Evolutionary conservation across 2,113 vertebrate genomes (phyloP).

Genomic region (Oreotragus oreotragus): DNA sequence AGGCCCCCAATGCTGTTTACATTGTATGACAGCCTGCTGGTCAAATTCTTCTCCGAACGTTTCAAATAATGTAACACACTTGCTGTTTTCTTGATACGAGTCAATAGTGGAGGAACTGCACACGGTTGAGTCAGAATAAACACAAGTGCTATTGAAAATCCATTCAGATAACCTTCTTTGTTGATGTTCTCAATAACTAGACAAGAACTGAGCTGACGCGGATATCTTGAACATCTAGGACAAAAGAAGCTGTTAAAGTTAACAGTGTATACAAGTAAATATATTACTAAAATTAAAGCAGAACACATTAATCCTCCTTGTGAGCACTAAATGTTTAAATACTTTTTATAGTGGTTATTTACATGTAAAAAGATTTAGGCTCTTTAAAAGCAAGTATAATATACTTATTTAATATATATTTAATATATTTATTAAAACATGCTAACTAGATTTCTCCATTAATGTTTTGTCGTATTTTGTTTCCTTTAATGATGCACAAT

Average conservation of each 20-base stretch:
- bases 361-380: background rate
- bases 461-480: background rate
- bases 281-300: constrained; percentile 12
- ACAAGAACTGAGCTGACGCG: background rate
- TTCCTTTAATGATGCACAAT: background rate
- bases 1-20: background rate
- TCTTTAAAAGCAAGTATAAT: background rate
- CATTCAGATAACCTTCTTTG: background rate
- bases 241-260: background rate
- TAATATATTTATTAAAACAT: constrained; percentile 18
- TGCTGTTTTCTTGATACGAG: background rate
- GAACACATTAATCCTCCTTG: background rate
- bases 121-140: background rate
- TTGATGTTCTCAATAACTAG: background rate
- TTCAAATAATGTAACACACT: background rate
- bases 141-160: background rate
- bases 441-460: background rate
- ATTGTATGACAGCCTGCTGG: background rate
- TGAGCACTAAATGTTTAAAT: constrained; percentile 8
- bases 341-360: constrained; percentile 27
- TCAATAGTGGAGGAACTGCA: background rate
- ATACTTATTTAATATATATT: background rate
- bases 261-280: background rate
- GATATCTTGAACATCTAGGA: background rate
- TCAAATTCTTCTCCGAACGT: background rate